Evolutionary conservation across 2,797 vertebrate genomes (phyloP).

Genomic region (Gymnoscopelus braueri): DNA sequence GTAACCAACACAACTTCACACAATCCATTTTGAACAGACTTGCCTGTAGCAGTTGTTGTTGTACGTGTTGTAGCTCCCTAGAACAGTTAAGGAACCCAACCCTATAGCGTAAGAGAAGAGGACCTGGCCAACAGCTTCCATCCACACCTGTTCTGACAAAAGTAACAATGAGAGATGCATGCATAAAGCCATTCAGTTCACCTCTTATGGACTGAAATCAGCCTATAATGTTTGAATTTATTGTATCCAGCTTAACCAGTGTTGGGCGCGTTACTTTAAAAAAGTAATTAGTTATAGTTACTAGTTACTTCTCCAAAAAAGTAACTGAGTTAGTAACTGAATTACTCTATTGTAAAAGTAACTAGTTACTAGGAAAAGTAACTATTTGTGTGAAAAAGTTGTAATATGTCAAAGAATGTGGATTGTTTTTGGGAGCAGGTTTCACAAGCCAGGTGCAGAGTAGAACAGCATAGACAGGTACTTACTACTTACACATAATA

Average conservation of each 20-base stretch:
- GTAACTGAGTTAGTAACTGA: too few relatives aligned
- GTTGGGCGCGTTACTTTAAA: too few relatives aligned
- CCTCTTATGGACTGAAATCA: background rate
- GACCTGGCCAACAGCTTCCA: conserved; percentile 81
- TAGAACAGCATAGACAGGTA: too few relatives aligned
- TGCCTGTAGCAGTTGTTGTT: conserved; percentile 83
- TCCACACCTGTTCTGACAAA: conserved; percentile 75
- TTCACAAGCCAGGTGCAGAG: too few relatives aligned
- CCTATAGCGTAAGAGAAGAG: conserved; percentile 81
- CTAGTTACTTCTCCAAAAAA: too few relatives aligned
- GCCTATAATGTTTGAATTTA: background rate
- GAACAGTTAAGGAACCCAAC: conserved; percentile 67
- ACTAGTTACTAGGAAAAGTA: too few relatives aligned
- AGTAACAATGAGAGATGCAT: conserved; percentile 3
- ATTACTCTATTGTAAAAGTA: too few relatives aligned
- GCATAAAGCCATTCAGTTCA: background rate
- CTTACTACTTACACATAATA: too few relatives aligned
- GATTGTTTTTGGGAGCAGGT: too few relatives aligned
- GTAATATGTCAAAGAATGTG: too few relatives aligned
- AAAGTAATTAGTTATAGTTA: too few relatives aligned
- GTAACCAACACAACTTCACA: background rate
- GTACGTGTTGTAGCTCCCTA: conserved; percentile 80
- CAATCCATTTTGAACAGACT: conserved; percentile 5
- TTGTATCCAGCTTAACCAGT: conserved; percentile 29
- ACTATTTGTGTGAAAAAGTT: too few relatives aligned